These are phyloP conservation scores for Mixornis gularis DNA, from an alignment of 2,113 vertebrate species.

Conservation along the genomic window DNA sequence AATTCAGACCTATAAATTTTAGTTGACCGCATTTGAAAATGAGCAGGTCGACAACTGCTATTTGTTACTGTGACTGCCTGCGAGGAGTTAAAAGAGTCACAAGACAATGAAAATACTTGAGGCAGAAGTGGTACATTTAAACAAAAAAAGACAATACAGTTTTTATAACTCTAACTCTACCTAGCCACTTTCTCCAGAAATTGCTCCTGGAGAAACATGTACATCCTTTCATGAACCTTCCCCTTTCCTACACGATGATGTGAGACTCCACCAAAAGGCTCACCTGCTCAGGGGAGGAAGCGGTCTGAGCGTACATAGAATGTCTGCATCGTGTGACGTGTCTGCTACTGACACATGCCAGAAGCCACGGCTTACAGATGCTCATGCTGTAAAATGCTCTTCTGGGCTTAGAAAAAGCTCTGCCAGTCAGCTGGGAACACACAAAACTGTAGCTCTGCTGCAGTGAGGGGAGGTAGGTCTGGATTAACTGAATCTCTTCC, in stretches of 20 bases:
- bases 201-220: fast-evolving
- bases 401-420: background rate
- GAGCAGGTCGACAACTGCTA: background rate
- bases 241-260: fast-evolving
- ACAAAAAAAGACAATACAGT: background rate
- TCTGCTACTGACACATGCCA: background rate
- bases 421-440: background rate
- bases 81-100: background rate
- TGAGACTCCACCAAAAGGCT: background rate
- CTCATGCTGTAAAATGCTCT: background rate
- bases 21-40: background rate
- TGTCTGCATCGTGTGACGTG: background rate
- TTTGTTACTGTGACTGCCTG: background rate
- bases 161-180: background rate
- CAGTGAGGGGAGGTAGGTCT: background rate
- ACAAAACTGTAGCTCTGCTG: background rate
- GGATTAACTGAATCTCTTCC: background rate
- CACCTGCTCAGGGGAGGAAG: background rate
- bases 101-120: background rate
- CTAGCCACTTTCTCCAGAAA: background rate
- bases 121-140: background rate
- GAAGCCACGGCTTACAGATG: background rate
- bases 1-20: background rate
- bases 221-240: background rate
- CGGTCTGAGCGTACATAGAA: fast-evolving